Conservation (phyloP, 2,113 vertebrate genomes). For the Butorides virescens region DNA sequence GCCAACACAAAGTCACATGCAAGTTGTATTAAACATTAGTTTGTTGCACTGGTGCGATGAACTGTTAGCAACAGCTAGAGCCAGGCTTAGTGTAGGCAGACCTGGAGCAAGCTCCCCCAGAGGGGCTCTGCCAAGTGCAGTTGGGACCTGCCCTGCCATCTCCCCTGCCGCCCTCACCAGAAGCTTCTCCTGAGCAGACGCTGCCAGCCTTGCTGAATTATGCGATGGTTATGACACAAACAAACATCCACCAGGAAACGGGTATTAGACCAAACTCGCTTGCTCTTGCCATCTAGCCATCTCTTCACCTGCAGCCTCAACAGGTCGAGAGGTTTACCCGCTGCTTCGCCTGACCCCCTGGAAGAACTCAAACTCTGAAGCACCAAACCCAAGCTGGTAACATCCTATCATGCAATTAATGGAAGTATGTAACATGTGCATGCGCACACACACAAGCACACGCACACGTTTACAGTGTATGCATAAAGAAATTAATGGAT, state of each 20-base stretch:
- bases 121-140: not conserved
- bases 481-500: slow-evolving; percentile 61
- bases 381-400: slow-evolving; percentile 54
- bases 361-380: slow-evolving; percentile 20
- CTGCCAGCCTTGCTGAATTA: slow-evolving; percentile 46
- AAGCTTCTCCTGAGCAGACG: not conserved
- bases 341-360: not conserved
- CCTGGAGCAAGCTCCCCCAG: slow-evolving; percentile 22
- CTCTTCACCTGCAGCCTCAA: slow-evolving; percentile 16
- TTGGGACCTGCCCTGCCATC: not conserved
- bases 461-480: slow-evolving; percentile 49
- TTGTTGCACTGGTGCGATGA: slow-evolving; percentile 65
- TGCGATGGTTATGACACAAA: slow-evolving; percentile 45
- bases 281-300: not conserved
- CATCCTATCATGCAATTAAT: slow-evolving; percentile 53
- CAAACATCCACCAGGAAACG: slow-evolving; percentile 31
- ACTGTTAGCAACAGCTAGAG: slow-evolving; percentile 74
- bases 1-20: slow-evolving; percentile 73
- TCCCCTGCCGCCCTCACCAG: slow-evolving; percentile 32
- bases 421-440: slow-evolving; percentile 45
- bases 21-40: slow-evolving; percentile 73
- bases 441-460: slow-evolving; percentile 47
- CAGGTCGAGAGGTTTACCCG: not conserved
- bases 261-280: not conserved
- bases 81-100: slow-evolving; percentile 60